Evolutionary conservation across 2,888 invertebrate genomes (phyloP).

Genomic region (Amblyjoppa fuscipennis): DNA sequence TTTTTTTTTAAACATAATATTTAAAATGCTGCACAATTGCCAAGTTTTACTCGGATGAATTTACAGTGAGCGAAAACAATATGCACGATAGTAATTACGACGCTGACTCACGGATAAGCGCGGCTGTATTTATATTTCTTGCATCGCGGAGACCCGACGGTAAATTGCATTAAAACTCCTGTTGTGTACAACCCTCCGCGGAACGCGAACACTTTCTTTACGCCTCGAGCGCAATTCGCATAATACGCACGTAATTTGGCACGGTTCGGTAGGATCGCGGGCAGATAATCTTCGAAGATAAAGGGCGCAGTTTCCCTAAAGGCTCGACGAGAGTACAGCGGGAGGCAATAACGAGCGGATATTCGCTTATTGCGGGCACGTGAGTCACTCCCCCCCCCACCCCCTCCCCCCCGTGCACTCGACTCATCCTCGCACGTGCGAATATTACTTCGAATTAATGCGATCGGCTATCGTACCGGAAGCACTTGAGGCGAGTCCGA

Average conservation of each 20-base stretch:
- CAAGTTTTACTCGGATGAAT: not conserved
- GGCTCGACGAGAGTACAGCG: not conserved
- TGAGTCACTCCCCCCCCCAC: conserved; percentile 50
- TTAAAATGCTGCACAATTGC: not conserved
- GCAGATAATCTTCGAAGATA: conserved; percentile 45
- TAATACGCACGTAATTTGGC: conserved; percentile 50
- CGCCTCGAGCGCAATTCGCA: conserved; percentile 41
- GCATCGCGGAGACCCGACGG: not conserved
- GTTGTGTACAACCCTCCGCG: conserved; percentile 11
- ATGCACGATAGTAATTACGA: conserved; percentile 10
- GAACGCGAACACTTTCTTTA: conserved; percentile 33
- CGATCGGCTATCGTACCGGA: conserved; percentile 14
- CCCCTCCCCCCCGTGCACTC: not conserved
- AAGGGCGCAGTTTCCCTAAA: conserved; percentile 49
- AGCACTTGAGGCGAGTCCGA: not conserved
- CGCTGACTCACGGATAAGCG: conserved; percentile 35
- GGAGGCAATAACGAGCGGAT: conserved; percentile 54
- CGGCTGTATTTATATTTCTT: not conserved
- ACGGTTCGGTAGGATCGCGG: conserved; percentile 40
- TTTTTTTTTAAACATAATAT: not conserved
- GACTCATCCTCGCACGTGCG: conserved; percentile 53
- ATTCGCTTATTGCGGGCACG: conserved; percentile 47
- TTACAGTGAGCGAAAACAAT: not conserved
- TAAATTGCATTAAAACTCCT: conserved; percentile 2
- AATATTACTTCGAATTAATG: conserved; percentile 30